Evolutionary conservation across 1,140 invertebrate genomes (phyloP).

Genomic region (Lepidurus couesii): DNA sequence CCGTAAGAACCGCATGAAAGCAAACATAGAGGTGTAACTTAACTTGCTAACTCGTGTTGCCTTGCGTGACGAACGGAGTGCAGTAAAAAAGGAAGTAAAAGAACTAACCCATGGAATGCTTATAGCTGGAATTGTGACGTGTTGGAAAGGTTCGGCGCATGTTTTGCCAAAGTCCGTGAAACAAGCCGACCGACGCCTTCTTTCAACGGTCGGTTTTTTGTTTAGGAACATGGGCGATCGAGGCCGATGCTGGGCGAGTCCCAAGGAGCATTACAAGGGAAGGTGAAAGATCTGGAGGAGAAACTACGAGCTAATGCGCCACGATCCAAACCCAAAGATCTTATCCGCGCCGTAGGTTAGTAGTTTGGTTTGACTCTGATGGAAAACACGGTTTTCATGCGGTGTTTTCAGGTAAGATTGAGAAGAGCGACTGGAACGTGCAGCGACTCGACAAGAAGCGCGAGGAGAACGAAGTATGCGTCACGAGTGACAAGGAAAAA

Average conservation of each 20-base stretch:
- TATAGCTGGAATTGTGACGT: too few relatives aligned
- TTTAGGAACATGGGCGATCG: not conserved
- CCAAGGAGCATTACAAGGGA: conserved; percentile 52
- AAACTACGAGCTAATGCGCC: conserved; percentile 54
- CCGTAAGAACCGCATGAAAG: conserved; percentile 25
- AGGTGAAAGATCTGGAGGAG: conserved; percentile 33
- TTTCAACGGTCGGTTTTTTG: too few relatives aligned
- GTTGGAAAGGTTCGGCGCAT: too few relatives aligned
- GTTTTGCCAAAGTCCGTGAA: too few relatives aligned
- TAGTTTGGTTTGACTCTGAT: not conserved
- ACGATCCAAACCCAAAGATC: conserved; percentile 65
- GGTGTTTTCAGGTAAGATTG: conserved; percentile 62
- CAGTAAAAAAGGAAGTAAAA: too few relatives aligned
- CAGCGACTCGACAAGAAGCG: conserved; percentile 87
- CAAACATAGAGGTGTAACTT: too few relatives aligned
- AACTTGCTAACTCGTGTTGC: too few relatives aligned
- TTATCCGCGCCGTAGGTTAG: conserved; percentile 70
- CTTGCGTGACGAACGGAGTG: too few relatives aligned
- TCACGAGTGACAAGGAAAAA: conserved; percentile 54
- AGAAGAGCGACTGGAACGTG: conserved; percentile 86
- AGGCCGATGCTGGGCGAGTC: conserved; percentile 41
- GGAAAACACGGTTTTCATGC: not conserved
- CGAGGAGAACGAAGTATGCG: conserved; percentile 64
- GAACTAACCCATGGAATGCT: too few relatives aligned
- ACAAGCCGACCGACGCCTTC: too few relatives aligned